Base-by-base conservation (phyloP, 1,140 invertebrate genomes). In the Drosophila ogumai region DNA sequence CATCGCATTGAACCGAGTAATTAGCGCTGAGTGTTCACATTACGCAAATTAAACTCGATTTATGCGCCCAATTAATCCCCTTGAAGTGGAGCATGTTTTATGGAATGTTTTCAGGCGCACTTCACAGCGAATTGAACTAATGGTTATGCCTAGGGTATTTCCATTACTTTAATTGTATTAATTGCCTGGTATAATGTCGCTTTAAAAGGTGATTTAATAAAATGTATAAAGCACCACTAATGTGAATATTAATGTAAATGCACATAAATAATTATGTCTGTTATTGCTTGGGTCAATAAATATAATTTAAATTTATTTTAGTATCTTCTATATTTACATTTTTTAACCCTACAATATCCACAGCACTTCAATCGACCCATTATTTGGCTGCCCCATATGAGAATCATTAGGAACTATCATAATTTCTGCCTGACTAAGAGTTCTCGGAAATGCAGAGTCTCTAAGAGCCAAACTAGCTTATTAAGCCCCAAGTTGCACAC, bases 1-100 rank as follows among this genome's bases (percentile, higher is more conserved):
- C 54, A 58, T 72, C 60, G 34, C 69, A 66, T 40, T 81, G 72
- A 57, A 58, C 25, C 50, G 22, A 43, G 41, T 52, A 81, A 81
- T 86, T 87, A 77, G 56, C 52, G 25, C 38, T 22, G 13, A 77
- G 38, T 61, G 49, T 8, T 40, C 19, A 46, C 49, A 63, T 43
- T 66, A 44, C 40, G 17, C 46, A 3, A 32, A 72, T 17, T 50
- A 36, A 41, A 72, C 31, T 72, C 43, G 15, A 72, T 59, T 72
- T 59, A 59, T 72, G 43, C 10, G 36, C 10, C 44, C 52, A 72
- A 72, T 72, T 49, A 72, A 41, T 40, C 12, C 17, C 36, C 17
- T 49, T 59, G 28, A 49, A 72, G 69, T 72, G 44, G 52, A 47
- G 15, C 68, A 40, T 71, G 41, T 71, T 58, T 46, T 57, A 49